Percentiles rank a stretch among this genome's conserved stretches.
phyloP scores from a whole-genome alignment of 35 echinoderm and acorn worm species.

The Hemicentrotus pulcherrimus region DNA sequence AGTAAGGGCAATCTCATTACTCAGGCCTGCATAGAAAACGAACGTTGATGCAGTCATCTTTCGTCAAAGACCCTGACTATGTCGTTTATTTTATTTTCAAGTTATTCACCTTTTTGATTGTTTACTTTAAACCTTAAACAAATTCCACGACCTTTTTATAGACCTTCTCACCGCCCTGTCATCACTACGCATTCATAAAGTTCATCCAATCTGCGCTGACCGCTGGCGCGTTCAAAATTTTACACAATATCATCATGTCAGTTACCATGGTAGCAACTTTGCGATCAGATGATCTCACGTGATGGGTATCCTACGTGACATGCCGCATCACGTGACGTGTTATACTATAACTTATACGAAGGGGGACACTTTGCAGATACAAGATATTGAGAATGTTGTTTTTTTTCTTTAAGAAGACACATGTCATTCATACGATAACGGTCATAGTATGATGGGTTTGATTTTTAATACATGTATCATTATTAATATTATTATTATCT shows the following conservation, averaged over 20 bases:
- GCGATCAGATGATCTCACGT: background rate
- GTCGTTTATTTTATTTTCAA: background rate
- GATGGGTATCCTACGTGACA: background rate
- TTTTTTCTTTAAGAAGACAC: too few species aligned
- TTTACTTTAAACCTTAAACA: background rate
- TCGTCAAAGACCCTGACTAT: background rate
- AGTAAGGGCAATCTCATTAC: too few species aligned
- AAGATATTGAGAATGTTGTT: too few species aligned
- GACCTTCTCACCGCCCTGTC: background rate
- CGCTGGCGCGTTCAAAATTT: background rate
- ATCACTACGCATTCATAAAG: background rate
- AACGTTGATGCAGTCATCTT: too few species aligned
- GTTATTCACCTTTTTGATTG: background rate
- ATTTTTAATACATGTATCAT: too few species aligned
- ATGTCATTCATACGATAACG: too few species aligned
- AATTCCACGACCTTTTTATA: background rate
- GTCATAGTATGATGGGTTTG: too few species aligned
- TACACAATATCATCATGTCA: background rate
- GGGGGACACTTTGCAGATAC: too few species aligned
- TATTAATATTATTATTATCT: too few species aligned
- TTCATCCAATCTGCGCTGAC: background rate
- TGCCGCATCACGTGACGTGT: background rate
- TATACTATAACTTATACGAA: background rate
- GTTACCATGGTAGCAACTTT: background rate
- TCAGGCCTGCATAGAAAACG: too few species aligned